Evolutionary conservation across 2,797 vertebrate genomes (phyloP), one percentile per base, ranked within the genome.

Genomic region (Phrynocephalus vlangalii): DNA sequence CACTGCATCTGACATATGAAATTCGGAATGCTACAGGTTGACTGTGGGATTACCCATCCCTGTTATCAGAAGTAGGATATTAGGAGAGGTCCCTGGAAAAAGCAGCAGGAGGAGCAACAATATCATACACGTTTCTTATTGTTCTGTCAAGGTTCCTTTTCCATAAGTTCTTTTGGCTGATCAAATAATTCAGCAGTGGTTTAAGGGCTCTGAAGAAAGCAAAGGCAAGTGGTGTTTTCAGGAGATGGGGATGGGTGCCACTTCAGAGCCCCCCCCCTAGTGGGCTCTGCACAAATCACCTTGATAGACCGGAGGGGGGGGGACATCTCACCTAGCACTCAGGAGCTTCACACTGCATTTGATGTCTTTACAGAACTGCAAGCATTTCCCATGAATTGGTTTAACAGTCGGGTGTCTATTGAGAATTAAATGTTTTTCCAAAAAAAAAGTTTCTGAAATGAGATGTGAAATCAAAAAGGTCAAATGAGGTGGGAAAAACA

Each of bases 311-410:
- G 82, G 66, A 24, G 78, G 81, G 68, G 33, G 33, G 33, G 33
- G 71, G 26, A 0, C 0, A 16, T 68, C 20, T 68, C 13, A 85
- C 56, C 24, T 71, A 22, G 82, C 7, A 30, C 89, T 88, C 56
- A 0, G 0, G 85, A 89, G 0, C 30, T 89, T 9, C 1, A 63
- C 4, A 87, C 82, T 79, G 1, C 48, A 90, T 94, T 95, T 93
- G 88, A 16, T 75, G 56, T 66, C 79, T 91, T 83, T 79, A 15
- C 81, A 70, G 33, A 73, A 44, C 18, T 44, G 24, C n/a, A 63
- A 70, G 52, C 18, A 68, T 44, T 60, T 60, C n/a, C 85, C 0
- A 24, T 85, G 48, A 72, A 78, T 78, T 80, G 15, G 56, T 44
- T 79, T 3, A 86, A 82, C 18, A 91, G 52, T 70, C 87, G 20